Percentiles rank a stretch among this genome's conserved stretches.
Conservation (phyloP, 2,113 vertebrate species). For the Felis chaus region DNA sequence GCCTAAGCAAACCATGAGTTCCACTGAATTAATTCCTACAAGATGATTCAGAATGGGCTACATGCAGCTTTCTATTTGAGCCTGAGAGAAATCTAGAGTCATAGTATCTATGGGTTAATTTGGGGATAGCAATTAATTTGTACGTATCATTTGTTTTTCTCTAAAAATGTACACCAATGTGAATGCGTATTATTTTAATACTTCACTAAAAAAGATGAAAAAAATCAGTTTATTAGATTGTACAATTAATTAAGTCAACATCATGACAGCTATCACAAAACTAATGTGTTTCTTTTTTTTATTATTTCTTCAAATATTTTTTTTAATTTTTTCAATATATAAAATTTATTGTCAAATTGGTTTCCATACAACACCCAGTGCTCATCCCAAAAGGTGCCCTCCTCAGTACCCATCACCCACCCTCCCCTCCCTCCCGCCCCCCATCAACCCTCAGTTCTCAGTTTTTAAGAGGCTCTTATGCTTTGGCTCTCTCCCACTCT, state of each 20-base stretch:
- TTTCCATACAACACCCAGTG: too few species aligned
- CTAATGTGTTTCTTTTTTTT: not conserved
- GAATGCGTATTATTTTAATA: conserved; percentile 20
- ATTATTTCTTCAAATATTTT: too few species aligned
- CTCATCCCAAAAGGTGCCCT: too few species aligned
- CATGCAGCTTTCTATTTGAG: not conserved
- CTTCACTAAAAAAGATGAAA: conserved; percentile 10
- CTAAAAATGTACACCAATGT: conserved; percentile 9
- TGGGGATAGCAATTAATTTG: not conserved
- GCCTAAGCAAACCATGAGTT: not conserved
- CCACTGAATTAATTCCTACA: not conserved
- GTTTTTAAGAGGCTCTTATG: too few species aligned
- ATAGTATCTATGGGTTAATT: not conserved
- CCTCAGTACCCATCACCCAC: too few species aligned
- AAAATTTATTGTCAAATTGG: too few species aligned
- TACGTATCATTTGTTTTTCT: not conserved
- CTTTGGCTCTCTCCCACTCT: too few species aligned
- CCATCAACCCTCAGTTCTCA: too few species aligned
- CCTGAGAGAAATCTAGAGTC: not conserved
- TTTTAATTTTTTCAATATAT: too few species aligned
- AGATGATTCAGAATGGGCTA: not conserved
- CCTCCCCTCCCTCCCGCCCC: too few species aligned
- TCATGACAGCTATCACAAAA: not conserved
- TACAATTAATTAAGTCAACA: not conserved
- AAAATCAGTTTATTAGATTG: not conserved